Conservation (phyloP, 1,140 invertebrate species). For the Asbolus verrucosus region DNA sequence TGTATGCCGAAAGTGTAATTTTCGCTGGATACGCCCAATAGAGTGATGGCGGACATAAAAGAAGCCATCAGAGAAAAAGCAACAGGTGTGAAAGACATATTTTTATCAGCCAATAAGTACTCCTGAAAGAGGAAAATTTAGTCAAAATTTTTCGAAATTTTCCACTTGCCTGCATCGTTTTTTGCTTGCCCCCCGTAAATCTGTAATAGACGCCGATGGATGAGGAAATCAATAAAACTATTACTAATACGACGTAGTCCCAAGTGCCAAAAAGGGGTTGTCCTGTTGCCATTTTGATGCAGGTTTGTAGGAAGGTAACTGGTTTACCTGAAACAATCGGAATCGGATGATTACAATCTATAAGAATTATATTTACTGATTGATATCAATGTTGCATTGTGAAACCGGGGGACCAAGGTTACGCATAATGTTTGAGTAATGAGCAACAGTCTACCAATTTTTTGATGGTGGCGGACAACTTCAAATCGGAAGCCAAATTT, state of each 20-base stretch:
- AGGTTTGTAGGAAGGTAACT: too few relatives aligned
- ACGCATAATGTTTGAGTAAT: too few relatives aligned
- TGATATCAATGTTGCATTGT: too few relatives aligned
- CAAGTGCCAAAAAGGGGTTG: conserved; percentile 61
- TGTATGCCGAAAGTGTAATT: conserved; percentile 87
- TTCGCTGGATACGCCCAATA: conserved; percentile 90
- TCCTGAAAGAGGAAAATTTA: conserved; percentile 70
- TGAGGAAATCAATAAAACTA: conserved; percentile 74
- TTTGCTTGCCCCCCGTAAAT: conserved; percentile 88
- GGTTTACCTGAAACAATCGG: not conserved
- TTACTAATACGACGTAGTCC: conserved; percentile 76
- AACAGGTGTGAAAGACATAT: conserved; percentile 83
- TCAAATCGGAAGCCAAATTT: too few relatives aligned
- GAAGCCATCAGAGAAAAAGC: conserved; percentile 91
- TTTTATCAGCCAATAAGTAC: conserved; percentile 83
- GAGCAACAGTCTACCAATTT: too few relatives aligned
- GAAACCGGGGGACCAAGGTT: too few relatives aligned
- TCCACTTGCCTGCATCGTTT: conserved; percentile 83
- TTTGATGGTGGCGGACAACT: too few relatives aligned
- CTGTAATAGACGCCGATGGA: conserved; percentile 85
- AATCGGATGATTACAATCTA: too few relatives aligned
- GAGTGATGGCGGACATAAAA: conserved; percentile 94
- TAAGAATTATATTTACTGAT: too few relatives aligned
- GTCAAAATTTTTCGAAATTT: too few relatives aligned
- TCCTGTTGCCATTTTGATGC: conserved; percentile 35